These are phyloP conservation scores for Serinus canaria DNA, from an alignment of 2,113 vertebrate species.

Conservation along the genomic window DNA sequence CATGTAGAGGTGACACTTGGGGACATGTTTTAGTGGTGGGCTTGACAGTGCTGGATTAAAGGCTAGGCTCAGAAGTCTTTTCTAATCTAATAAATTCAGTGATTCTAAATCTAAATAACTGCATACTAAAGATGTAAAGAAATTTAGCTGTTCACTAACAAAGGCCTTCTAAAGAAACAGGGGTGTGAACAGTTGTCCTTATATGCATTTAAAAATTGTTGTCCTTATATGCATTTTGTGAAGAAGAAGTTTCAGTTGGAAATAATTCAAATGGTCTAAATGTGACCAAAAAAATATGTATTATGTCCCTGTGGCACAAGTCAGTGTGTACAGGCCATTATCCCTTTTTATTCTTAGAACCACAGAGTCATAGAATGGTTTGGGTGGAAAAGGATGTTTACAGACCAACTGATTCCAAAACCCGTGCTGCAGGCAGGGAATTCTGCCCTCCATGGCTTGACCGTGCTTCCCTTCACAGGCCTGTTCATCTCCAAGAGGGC, in stretches of 20 bases:
- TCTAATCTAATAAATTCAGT: neutral
- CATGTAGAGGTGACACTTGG: accelerated
- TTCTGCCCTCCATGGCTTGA: neutral
- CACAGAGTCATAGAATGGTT: neutral
- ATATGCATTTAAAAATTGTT: neutral
- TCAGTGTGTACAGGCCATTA: neutral
- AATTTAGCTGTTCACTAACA: neutral
- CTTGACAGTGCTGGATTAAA: neutral
- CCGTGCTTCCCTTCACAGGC: neutral
- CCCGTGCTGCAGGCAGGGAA: accelerated
- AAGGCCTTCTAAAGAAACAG: neutral
- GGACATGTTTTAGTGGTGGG: too few species aligned
- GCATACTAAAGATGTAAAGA: neutral
- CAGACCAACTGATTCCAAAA: neutral
- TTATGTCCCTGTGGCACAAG: neutral
- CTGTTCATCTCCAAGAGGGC: neutral
- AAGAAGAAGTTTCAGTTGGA: neutral
- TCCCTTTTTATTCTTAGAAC: neutral
- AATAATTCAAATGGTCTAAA: neutral
- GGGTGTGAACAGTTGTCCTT: accelerated
- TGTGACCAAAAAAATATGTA: neutral
- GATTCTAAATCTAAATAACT: neutral
- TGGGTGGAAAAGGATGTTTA: neutral
- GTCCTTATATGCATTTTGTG: neutral
- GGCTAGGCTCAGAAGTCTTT: accelerated